Conservation (phyloP, 1,140 invertebrate species). For the Macrocentrus cingulum region DNA sequence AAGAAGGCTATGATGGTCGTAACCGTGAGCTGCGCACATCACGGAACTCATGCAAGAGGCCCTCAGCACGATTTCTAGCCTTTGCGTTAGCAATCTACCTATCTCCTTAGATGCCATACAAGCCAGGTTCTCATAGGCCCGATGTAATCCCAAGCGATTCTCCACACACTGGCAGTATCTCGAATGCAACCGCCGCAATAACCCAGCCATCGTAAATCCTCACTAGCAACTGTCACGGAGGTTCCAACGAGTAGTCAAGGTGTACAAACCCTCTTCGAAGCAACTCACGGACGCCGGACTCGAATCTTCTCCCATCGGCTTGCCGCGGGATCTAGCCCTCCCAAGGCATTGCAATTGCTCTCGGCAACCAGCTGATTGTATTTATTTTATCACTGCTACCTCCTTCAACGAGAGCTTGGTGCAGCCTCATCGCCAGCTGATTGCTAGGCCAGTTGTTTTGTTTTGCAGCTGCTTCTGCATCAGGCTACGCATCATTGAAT, state of each 20-base stretch:
- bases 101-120: constrained; percentile 50
- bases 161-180: constrained; percentile 36
- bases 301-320: constrained; percentile 6
- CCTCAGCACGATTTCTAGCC: constrained; percentile 46
- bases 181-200: constrained; percentile 49
- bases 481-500: no score
- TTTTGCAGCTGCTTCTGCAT: no score
- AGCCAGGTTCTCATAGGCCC: constrained; percentile 33
- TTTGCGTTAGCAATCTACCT: constrained; percentile 43
- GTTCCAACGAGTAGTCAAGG: constrained; percentile 38
- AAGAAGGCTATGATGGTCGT: constrained; percentile 17
- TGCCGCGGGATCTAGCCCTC: background rate
- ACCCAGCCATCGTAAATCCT: constrained; percentile 49
- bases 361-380: constrained; percentile 1
- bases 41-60: constrained; percentile 54
- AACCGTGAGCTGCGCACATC: constrained; percentile 37
- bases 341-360: background rate
- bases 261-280: constrained; percentile 5
- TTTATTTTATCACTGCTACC: constrained; percentile 5
- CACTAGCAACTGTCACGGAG: constrained; percentile 52
- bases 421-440: background rate
- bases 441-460: no score
- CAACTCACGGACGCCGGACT: background rate
- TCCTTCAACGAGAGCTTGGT: background rate
- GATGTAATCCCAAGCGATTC: constrained; percentile 55